A percentile compares a stretch with the other conserved stretches of the same genome.
Evolutionary conservation across 1,140 invertebrate genomes (phyloP).

Genomic region (Aradophagus sp.): DNA sequence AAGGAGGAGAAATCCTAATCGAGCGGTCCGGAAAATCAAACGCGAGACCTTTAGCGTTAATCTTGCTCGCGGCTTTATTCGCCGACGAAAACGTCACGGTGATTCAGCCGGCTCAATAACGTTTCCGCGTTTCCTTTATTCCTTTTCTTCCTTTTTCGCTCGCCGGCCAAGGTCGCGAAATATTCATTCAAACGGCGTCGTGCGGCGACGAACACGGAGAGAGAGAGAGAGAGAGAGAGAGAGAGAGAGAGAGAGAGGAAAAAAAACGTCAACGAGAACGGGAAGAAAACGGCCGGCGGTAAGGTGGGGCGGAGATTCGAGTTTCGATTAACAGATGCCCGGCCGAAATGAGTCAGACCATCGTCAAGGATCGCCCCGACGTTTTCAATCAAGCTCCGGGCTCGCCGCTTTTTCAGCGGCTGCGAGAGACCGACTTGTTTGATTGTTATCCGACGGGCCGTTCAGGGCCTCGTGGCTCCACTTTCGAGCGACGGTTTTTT

Average conservation of each 20-base stretch:
- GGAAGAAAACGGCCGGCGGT: conserved; percentile 11
- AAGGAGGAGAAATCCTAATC: conserved; percentile 50
- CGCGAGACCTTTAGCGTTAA: conserved; percentile 50
- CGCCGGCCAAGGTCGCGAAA: conserved; percentile 33
- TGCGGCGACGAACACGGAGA: too few species aligned
- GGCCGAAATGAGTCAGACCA: conserved; percentile 23
- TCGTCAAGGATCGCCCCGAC: conserved; percentile 5
- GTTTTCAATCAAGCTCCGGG: conserved; percentile 40
- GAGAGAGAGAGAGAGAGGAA: too few species aligned
- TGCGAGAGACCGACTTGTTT: too few species aligned
- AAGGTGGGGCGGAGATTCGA: conserved; percentile 11
- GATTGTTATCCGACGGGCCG: too few species aligned
- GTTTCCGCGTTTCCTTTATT: conserved; percentile 50
- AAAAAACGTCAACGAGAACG: not conserved
- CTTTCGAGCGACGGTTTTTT: too few species aligned
- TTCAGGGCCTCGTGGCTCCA: too few species aligned
- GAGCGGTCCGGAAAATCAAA: conserved; percentile 51
- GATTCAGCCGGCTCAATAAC: conserved; percentile 52
- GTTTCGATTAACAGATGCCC: conserved; percentile 24
- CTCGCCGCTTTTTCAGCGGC: too few species aligned
- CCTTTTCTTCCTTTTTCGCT: conserved; percentile 50
- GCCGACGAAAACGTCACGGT: conserved; percentile 44
- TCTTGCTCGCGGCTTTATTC: conserved; percentile 51
- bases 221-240: too few species aligned
- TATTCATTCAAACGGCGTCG: conserved; percentile 31